Conservation (phyloP, 2,888 invertebrate species). For the Eledone cirrhosa region DNA sequence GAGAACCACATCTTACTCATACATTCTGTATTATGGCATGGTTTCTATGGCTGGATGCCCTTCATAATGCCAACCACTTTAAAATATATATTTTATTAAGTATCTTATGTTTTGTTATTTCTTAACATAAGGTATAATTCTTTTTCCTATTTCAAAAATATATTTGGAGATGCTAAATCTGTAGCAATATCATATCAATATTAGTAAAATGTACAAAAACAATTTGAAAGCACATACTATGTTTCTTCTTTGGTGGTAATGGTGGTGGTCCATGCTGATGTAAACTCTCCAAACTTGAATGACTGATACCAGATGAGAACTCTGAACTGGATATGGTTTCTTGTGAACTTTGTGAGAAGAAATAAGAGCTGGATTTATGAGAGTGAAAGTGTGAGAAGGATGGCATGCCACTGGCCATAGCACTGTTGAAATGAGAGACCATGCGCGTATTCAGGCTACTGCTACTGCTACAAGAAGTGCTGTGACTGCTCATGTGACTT, state of each 20-base stretch:
- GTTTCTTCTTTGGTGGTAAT: constrained; percentile 89
- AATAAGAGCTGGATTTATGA: constrained; percentile 46
- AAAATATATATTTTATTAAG: too few species aligned
- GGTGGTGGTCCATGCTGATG: constrained; percentile 74
- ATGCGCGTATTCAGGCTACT: neutral
- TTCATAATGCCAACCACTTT: too few species aligned
- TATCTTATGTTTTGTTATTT: too few species aligned
- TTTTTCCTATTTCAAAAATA: too few species aligned
- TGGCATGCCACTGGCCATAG: constrained; percentile 40
- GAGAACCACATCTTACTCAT: too few species aligned
- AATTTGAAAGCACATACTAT: constrained; percentile 77
- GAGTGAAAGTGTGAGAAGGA: constrained; percentile 47
- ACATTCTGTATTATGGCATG: too few species aligned
- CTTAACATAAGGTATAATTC: too few species aligned
- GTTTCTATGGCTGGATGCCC: too few species aligned
- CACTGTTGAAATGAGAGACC: neutral
- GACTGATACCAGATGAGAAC: constrained; percentile 56
- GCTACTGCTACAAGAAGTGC: constrained; percentile 18
- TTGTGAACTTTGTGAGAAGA: constrained; percentile 53
- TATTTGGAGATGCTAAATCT: too few species aligned
- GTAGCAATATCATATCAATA: too few species aligned
- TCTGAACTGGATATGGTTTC: constrained; percentile 60
- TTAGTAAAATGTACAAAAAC: too few species aligned
- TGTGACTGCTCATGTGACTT: constrained; percentile 15
- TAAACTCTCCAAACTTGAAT: constrained; percentile 57